Evolutionary conservation across 2,113 vertebrate genomes (phyloP).

Genomic region (Lycocorax pyrrhopterus): DNA sequence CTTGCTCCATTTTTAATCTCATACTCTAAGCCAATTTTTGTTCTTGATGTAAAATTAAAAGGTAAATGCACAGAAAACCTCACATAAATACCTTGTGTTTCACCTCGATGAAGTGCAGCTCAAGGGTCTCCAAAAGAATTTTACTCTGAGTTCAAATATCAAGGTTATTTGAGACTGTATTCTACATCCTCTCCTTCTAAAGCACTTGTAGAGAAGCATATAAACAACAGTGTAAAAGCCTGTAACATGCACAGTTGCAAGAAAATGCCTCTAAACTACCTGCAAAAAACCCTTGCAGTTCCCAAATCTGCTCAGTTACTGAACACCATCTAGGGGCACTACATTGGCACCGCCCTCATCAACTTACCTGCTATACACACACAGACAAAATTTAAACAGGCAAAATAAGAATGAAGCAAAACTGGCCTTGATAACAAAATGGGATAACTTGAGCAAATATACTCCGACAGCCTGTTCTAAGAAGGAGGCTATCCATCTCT

Average conservation of each 20-base stretch:
- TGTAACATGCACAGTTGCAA: neutral
- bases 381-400: neutral
- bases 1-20: neutral
- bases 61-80: neutral
- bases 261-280: neutral
- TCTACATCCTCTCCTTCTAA: neutral
- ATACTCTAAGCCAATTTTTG: neutral
- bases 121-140: neutral
- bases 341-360: neutral
- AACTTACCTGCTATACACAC: neutral
- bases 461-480: neutral
- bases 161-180: neutral
- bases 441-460: neutral
- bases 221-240: neutral
- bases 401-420: neutral
- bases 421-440: neutral
- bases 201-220: neutral
- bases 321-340: neutral
- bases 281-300: neutral
- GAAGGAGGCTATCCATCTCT: neutral
- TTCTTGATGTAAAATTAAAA: neutral
- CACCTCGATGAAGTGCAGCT: neutral
- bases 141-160: neutral
- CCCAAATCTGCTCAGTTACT: rapidly evolving
- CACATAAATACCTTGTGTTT: neutral